Base-by-base conservation (phyloP, 1,140 invertebrate species). In the Subanguina moxae region DNA sequence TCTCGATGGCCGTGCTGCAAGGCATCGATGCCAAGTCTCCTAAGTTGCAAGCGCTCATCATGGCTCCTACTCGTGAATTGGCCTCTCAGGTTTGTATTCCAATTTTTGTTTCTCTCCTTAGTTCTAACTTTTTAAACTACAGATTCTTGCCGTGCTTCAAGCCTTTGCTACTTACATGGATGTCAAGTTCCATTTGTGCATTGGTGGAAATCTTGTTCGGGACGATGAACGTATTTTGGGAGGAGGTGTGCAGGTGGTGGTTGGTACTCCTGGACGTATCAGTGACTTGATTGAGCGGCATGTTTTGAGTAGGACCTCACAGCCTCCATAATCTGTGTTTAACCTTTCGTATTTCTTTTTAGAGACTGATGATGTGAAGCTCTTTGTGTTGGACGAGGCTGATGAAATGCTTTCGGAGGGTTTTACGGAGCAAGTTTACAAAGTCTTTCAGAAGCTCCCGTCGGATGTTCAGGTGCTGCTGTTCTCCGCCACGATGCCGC, bases 391-490 rank as follows among this genome's bases (percentile, higher is more conserved):
- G 70, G 96, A 99, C 85, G 96, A 99, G 86, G 95, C 96, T 78
- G 96, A 99, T 86, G 96, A 99, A 86, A 98, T 99, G 94, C 89
- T 99, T 83, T 97, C 94, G 28, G 87, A 94, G 85, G 95, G 96
- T 73, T 99, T 99, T 83, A 98, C 97, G 84, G 95, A 99, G 85
- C 95, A 98, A 85, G 98, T 99, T 83, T 94, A 98, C 84, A 93
- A 98, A 86, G 93, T 98, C 57, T 97, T 98, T 86, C 91, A 90
- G 84, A 89, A 89, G 84, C 87, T 98, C 81, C 89, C 89, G 57
- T 76, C 88, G 64, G 90, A 93, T 84, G 92, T 96, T 64, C 95
- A 97, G 87, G 84, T 97, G 25, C 94, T 98, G 83, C 85, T 99
- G 78, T 85, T 99, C 62, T 97, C 94, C 58, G 95, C 95, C 78